phyloP scores from a whole-genome alignment of 2,888 invertebrate species.

The Diarsia mendica region DNA sequence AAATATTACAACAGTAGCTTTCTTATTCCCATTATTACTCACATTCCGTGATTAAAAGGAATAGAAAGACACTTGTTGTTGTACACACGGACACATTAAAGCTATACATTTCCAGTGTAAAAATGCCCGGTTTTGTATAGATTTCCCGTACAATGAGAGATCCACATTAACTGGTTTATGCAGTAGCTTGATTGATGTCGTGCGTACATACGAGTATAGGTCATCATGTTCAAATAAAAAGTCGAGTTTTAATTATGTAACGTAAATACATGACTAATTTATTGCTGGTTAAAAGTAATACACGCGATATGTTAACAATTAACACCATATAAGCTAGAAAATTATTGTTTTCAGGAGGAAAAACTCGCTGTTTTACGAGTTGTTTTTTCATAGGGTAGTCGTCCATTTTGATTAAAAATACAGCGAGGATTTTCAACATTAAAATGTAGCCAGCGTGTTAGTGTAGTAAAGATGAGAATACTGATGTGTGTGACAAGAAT shows the following conservation, averaged over 20 bases:
- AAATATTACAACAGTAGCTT: not conserved
- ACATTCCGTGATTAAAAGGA: conserved; percentile 45
- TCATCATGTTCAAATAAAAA: conserved; percentile 39
- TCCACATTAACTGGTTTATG: no score
- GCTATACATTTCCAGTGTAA: no score
- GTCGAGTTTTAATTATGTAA: conserved; percentile 50
- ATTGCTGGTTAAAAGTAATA: conserved; percentile 8
- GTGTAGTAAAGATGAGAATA: not conserved
- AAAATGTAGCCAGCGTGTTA: not conserved
- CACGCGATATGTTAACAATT: conserved; percentile 46
- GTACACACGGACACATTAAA: conserved; percentile 6
- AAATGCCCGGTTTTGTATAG: no score
- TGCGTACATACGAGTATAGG: conserved; percentile 25
- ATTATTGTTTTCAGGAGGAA: not conserved
- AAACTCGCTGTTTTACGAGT: not conserved
- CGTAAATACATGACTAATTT: conserved; percentile 39
- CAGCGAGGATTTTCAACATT: not conserved
- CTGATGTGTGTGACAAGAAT: no score
- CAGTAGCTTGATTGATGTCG: no score
- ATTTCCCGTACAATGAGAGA: no score
- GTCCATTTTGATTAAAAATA: not conserved
- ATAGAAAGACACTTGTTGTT: conserved; percentile 19
- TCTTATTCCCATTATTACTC: not conserved
- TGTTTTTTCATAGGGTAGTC: no score
- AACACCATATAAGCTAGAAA: conserved; percentile 21